Percentiles rank a stretch among this genome's conserved stretches.
These are phyloP conservation scores for Corvus moneduloides DNA, from an alignment of 2,113 vertebrate species.

Conservation along the genomic window DNA sequence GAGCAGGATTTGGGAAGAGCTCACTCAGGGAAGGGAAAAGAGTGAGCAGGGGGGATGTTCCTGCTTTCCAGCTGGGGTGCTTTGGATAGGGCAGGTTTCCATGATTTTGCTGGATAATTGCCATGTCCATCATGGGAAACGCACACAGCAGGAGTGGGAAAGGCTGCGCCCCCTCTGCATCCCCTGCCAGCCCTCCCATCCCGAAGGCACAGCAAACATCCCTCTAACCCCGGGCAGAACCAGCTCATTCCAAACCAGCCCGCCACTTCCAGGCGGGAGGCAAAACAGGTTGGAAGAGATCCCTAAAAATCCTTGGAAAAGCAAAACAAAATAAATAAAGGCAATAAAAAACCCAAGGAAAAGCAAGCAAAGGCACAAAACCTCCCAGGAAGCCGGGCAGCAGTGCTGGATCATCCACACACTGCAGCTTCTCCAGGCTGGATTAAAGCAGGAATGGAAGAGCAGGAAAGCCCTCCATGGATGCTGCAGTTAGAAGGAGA, in stretches of 20 bases:
- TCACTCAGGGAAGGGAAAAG: not conserved
- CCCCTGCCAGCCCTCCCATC: not conserved
- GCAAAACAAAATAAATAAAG: not conserved
- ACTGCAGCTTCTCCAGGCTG: not conserved
- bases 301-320: not conserved
- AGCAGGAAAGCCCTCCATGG: not conserved
- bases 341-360: not conserved
- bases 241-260: not conserved
- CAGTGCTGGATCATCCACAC: not conserved
- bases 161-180: not conserved
- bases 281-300: not conserved
- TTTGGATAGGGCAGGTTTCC: not conserved
- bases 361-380: not conserved
- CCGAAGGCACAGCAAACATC: not conserved
- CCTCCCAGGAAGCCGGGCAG: not conserved
- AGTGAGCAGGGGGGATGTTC: not conserved
- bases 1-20: not conserved
- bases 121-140: not conserved
- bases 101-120: not conserved
- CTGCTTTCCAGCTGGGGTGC: not conserved
- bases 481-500: slow-evolving; percentile 23
- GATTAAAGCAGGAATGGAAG: not conserved
- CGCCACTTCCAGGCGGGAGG: not conserved
- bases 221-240: not conserved
- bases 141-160: not conserved